Evolutionary conservation across 2,797 vertebrate genomes (phyloP), one percentile per base, ranked within the genome.

Genomic region (Hydrocynus forskahlii): DNA sequence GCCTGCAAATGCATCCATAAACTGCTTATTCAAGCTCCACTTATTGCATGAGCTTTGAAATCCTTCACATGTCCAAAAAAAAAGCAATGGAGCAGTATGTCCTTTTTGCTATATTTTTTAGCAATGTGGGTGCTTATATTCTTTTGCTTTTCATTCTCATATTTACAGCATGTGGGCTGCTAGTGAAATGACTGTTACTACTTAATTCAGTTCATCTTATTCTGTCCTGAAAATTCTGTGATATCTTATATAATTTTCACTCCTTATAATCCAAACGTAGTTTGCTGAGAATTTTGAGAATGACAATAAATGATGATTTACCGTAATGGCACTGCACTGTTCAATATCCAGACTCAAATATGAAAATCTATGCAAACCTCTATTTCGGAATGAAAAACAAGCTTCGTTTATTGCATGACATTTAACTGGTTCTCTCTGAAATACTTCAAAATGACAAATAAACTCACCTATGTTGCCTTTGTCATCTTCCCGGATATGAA

Each of bases 401-500:
- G 3, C 12, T 13, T 2, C 4, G 23, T 12, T 35, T 63, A 5
- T 25, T 9, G 8, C 16, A 3, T 17, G 2, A 16, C 16, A 4
- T 16, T 13, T 38, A 38, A 8, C 2, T 40, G 16, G 14, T 19
- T 66, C 16, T 16, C 7, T 4, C 14, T 2, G 64, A 17, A 38
- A 50, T 9, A 40, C 29, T 21, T 5, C 21, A 48, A 16, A 1
- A 13, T 5, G 8, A 21, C 19, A 43, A 40, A 74, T 72, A 4
- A 57, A 62, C 91, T 76, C 93, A 99, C 98, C 97, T 19, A 97
- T 88, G 82, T 97, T 98, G 52, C 98, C 97, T 67, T 96, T 97
- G 80, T 99, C 95, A 55, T 96, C 98, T 86, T 99, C 97, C 13
- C 98, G 92, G 73, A 98, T 98, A 90, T 96, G 95, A 86, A 99